Base-by-base conservation (phyloP, 2,888 invertebrate genomes). In the Aradus depressus region DNA sequence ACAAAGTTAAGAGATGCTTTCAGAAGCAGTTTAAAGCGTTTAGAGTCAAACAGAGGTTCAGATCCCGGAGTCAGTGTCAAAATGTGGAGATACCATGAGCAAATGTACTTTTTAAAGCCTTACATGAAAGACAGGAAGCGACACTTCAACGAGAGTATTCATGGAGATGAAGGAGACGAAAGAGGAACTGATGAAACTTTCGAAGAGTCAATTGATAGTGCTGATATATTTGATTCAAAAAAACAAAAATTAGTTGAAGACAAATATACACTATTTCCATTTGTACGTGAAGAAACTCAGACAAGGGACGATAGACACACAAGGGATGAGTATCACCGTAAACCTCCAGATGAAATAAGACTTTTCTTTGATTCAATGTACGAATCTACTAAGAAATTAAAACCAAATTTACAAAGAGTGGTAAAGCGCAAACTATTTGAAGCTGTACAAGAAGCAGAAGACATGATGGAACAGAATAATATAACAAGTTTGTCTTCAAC, bases 21-120 rank as follows among this genome's bases (percentile, higher is more conserved):
- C 23, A 10, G 39, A 38, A 38, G 39, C 5, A 38, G 39, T 23
- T 38, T 38, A 23, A 38, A 38, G 23, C 39, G 39, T 38, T 18
- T 38, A n/a, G 39, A 18, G 23, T 12, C 39, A 18, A 5, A n/a
- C 8, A 14, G 39, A 12, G 39, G 39, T 14, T 21, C 21, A 38
- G 39, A 23, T 4, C n/a, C 2, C 18, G 12, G 22, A 22, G 3
- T 23, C 2, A 38, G 23, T 4, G 8, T 2, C n/a, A 23, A 10
- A 22, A 38, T 3, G 18, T 38, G 16, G 39, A 38, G 23, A 18
- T 18, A 12, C n/a, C 23, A 21, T 22, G 39, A 38, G 3, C 39
- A 38, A n/a, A 38, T 38, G 39, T 38, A 21, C 23, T 38, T 38
- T 38, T 23, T 38, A 8, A 38, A 38, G n/a, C 19, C 3, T 5